Conservation (phyloP, 2,113 vertebrate genomes). For the Lagopus leucura region DNA sequence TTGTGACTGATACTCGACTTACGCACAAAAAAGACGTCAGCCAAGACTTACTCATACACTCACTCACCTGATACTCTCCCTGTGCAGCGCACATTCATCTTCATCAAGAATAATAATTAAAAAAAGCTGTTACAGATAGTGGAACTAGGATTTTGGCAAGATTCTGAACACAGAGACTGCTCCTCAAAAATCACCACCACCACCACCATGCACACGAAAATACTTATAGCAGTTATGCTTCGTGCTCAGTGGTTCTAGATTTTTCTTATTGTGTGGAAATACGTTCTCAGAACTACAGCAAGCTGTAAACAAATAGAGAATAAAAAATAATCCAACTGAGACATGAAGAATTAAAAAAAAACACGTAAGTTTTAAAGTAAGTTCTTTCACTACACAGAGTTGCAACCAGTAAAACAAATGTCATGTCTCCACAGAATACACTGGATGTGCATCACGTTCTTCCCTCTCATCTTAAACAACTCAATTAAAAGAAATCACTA, state of each 20-base stretch:
- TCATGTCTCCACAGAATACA: neutral
- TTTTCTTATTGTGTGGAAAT: neutral
- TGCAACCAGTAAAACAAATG: neutral
- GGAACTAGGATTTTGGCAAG: neutral
- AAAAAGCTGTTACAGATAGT: neutral
- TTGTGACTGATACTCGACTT: slow-evolving; percentile 47
- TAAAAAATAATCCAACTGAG: slow-evolving; percentile 15
- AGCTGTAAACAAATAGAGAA: neutral
- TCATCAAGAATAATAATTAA: neutral
- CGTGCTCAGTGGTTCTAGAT: neutral
- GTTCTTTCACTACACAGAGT: neutral
- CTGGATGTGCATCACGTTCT: too few species aligned
- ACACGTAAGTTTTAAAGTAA: slow-evolving; percentile 31
- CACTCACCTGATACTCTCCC: neutral
- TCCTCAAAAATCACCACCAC: neutral
- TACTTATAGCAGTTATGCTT: neutral
- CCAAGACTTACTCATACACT: neutral
- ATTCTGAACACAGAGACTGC: neutral
- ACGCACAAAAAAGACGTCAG: neutral
- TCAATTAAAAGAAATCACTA: neutral
- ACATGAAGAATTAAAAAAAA: slow-evolving; percentile 56
- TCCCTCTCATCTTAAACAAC: neutral
- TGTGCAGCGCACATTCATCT: neutral
- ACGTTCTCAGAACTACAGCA: neutral
- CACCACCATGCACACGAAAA: neutral